Evolutionary conservation across 1,140 invertebrate species (phyloP).

Genomic region (Thrips palmi): DNA sequence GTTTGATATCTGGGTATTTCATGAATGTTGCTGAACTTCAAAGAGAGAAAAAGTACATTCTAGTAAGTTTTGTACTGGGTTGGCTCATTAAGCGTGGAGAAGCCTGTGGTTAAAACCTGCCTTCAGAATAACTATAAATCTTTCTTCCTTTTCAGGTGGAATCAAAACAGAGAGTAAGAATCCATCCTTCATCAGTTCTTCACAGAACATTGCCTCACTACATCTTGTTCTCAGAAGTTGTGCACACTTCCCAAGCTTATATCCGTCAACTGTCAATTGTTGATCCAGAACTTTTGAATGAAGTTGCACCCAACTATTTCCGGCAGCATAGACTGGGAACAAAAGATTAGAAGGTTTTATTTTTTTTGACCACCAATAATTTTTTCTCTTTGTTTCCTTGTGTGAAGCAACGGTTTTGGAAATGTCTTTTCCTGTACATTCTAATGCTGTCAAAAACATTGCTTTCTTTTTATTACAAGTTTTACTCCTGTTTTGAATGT

Average conservation of each 20-base stretch:
- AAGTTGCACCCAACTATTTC: constrained; percentile 30
- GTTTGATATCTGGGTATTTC: constrained; percentile 64
- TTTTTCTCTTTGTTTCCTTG: no score
- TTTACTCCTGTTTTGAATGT: no score
- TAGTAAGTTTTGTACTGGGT: constrained; percentile 30
- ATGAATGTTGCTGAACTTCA: constrained; percentile 80
- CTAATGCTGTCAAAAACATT: no score
- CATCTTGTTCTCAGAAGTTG: constrained; percentile 79
- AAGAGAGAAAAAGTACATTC: constrained; percentile 51
- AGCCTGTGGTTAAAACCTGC: background rate
- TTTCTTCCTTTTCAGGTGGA: constrained; percentile 31
- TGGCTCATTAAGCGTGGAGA: background rate
- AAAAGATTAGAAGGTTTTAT: no score
- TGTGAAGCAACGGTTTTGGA: no score
- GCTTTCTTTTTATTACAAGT: no score
- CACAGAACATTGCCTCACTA: constrained; percentile 52
- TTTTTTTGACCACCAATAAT: no score
- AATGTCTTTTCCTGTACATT: no score
- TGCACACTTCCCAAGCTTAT: constrained; percentile 69
- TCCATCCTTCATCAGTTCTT: constrained; percentile 71
- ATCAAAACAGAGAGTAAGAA: constrained; percentile 42
- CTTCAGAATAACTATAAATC: constrained; percentile 12
- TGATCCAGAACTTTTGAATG: constrained; percentile 52
- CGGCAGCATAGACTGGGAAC: constrained; percentile 8
- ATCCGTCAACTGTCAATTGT: constrained; percentile 54